Evolutionary conservation across 2,888 invertebrate species (phyloP), one percentile per base, ranked within the genome.

Genomic region (Portevinia maculata): DNA sequence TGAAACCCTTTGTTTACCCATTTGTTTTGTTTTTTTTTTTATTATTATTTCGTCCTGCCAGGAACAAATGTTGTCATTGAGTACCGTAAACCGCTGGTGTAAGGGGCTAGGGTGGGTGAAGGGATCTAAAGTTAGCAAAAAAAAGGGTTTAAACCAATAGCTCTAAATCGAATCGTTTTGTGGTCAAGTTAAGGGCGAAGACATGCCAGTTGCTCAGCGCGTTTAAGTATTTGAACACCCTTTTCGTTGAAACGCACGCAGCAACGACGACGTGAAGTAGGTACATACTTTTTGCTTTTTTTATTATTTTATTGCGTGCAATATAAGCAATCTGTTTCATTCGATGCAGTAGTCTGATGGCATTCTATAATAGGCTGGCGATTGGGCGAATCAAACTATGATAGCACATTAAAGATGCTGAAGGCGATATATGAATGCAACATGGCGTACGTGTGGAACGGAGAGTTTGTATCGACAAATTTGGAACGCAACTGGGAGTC

Each of bases 1-100:
- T 64, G 81, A 84, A 85, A 84, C 85, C 84, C 85, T 85, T 85
- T 83, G 70, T 81, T 83, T 69, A 55, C 57, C 59, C 83, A 84
- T 85, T 70, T 60, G 17, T 34, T 19, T 53, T 39, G 24, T 62
- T 79, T 75, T 85, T 76, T 78, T 83, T 79, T 84, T 69, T 84
- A 52, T 73, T 55, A 62, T 21, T 73, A 34, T 76, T 84, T 75
- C 62, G 34, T 34, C 41, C 59, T 76, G 70, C 65, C 76, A 83
- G 71, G 24, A 70, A 73, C 44, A 55, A 79, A 79, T 84, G 73
- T 48, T 78, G 74, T 52, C 71, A 74, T 69, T 84, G 84, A 76
- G 74, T 84, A 78, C 67, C 76, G 85, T 83, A 76, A 84, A 83
- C 85, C 70, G 59, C 74, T 84, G 75, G 57, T 67, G 73, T 75